Conservation (phyloP, 2,113 vertebrate species). For the Danionella cerebrum region DNA sequence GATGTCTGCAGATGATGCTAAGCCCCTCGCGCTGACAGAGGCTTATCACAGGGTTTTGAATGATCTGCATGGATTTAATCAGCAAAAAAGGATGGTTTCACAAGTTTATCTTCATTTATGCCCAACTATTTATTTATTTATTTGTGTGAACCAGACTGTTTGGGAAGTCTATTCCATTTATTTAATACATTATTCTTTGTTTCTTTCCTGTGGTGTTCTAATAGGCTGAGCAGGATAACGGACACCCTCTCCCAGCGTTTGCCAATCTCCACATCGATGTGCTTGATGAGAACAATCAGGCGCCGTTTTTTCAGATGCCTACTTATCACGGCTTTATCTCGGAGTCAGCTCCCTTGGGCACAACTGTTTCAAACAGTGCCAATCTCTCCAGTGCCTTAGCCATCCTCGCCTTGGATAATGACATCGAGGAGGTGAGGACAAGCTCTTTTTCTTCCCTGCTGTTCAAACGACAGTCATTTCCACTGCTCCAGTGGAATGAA, state of each 20-base stretch:
- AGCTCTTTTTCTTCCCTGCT: not conserved
- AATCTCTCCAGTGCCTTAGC: conserved; percentile 75
- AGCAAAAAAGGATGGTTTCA: not conserved
- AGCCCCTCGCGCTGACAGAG: not conserved
- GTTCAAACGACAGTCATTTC: not conserved
- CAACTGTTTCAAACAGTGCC: conserved; percentile 70
- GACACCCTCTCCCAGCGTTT: conserved; percentile 91
- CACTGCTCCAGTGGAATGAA: not conserved
- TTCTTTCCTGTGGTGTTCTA: too few relatives aligned
- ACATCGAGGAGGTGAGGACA: conserved; percentile 82
- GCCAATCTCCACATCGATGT: conserved; percentile 92
- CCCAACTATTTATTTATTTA: too few relatives aligned
- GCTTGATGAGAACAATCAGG: conserved; percentile 92
- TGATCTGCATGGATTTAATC: not conserved
- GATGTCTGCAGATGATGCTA: not conserved
- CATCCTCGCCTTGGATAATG: conserved; percentile 85
- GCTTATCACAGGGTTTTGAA: not conserved
- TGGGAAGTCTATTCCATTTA: too few relatives aligned
- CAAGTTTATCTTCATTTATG: too few relatives aligned
- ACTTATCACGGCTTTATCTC: conserved; percentile 86
- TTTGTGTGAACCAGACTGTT: too few relatives aligned
- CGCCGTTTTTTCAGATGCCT: conserved; percentile 80
- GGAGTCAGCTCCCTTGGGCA: conserved; percentile 84
- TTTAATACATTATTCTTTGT: too few relatives aligned
- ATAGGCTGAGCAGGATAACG: conserved; percentile 96